Evolutionary conservation across 2,113 vertebrate species (phyloP).

Genomic region (Varanus salvator): DNA sequence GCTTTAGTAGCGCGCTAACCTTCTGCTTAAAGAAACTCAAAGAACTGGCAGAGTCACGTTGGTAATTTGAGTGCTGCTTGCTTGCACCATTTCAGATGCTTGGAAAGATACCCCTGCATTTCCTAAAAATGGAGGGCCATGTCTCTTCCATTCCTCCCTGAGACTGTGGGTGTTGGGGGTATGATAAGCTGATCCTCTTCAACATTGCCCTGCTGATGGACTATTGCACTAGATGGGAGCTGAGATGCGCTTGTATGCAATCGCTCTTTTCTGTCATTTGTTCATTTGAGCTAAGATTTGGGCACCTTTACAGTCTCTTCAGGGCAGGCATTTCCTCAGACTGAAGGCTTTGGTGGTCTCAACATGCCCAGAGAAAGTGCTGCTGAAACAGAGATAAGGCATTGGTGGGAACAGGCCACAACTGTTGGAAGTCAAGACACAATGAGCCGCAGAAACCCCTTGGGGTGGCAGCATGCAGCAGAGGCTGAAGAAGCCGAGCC

Average conservation of each 20-base stretch:
- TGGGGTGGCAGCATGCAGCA: too few relatives aligned
- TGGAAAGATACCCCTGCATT: neutral
- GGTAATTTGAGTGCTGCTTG: neutral
- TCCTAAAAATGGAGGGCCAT: neutral
- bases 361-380: neutral
- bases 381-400: neutral
- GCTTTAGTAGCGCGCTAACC: too few relatives aligned
- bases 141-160: neutral
- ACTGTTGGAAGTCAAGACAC: too few relatives aligned
- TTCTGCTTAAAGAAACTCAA: neutral
- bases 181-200: neutral
- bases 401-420: neutral
- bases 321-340: neutral
- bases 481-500: too few relatives aligned
- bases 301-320: neutral
- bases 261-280: neutral
- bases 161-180: neutral
- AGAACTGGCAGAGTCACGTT: neutral
- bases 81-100: neutral
- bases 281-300: neutral
- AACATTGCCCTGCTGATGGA: neutral
- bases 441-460: too few relatives aligned
- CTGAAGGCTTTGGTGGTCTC: neutral
- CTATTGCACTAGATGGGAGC: neutral
- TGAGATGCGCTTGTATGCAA: neutral